Base-by-base conservation (phyloP, 2,797 vertebrate genomes). In the Semotilus atromaculatus region DNA sequence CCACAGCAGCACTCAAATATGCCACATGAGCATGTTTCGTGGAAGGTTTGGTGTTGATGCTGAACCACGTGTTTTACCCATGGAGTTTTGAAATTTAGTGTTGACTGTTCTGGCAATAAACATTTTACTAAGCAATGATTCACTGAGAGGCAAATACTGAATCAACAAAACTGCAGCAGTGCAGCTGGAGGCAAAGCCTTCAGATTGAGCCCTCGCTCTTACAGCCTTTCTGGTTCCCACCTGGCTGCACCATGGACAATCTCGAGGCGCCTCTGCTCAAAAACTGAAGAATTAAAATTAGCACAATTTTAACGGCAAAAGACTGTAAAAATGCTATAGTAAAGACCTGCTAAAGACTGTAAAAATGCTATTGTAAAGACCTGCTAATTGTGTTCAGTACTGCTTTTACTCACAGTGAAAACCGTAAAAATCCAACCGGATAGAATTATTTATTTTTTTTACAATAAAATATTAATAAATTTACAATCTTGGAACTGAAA, bases 91-190 rank as follows among this genome's bases (percentile, higher is more conserved):
- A 78, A 40, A 78, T 58, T 38, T 45, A 43, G 34, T 76, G 53
- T 76, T 64, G 58, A 45, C 34, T 43, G 58, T 77, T 40, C 75
- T 77, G 16, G 16, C 36, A 62, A 78, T 62, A 58, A 75, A 62
- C n/a, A 40, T 78, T 62, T 78, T 29, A 36, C 55, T 5, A 40
- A 38, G 36, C 31, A 62, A 40, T 62, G 53, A 60, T 60, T 26
- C 58, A 29, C 75, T 21, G 34, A 38, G 11, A 40, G n/a, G 40
- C 70, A 45, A 45, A 26, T 26, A 29, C 13, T 45, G 75, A 62
- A 55, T n/a, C 21, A 75, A 38, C 31, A 58, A 58, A 58, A 55
- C 4, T 58, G 73, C 51, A 76, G 53, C 53, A 55, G 21, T 55
- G 53, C 53, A 9, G 45, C 8, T 48, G 11, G 11, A 21, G 21